Base-by-base conservation (phyloP, 1,140 invertebrate genomes). In the Diuraphis noxia region DNA sequence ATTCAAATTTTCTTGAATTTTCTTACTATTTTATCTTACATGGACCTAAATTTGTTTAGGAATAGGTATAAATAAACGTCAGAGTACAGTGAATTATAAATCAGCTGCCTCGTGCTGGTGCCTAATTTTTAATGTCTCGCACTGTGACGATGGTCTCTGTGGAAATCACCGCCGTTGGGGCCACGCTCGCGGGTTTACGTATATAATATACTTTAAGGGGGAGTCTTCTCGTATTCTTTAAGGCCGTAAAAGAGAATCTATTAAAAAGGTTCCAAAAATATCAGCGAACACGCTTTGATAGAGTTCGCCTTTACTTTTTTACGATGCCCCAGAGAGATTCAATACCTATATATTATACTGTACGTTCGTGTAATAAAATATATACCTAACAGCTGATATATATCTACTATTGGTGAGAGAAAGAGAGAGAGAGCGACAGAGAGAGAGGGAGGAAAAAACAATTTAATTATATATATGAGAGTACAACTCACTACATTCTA, bases 241-340 rank as follows among this genome's bases (percentile, higher is more conserved):
- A 52, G 5, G 8, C 43, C 41, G 19, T 81, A 91, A 91, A 91
- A 82, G 89, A 52, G 77, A 91, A 91, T 91, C 89, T 52, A 91
- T 91, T 82, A 38, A 91, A 91, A 91, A 81, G 77, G 43, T 82
- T 81, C 89, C 77, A 21, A 91, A 81, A 81, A 82, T 40, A 52
- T 81, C 43, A 21, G 25, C 63, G 13, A 38, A 81, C 72, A 19
- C 88, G n/a, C 77, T 81, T 82, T 89, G 25, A 46, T 49, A 49
- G n/a, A 81, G 43, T 49, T 46, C 23, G 81, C 72, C 43, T 82
- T 52, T 43, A n/a, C 23, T 38, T 91, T 79, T 46, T 79, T 46
- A 90, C 63, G 40, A 38, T 38, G 38, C 88, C 72, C 63, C 1
- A 0, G 41, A 81, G 72, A 81, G 72, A 38, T 49, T 38, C 88